Conservation (phyloP, 2,113 vertebrate genomes). For the Meriones unguiculatus region DNA sequence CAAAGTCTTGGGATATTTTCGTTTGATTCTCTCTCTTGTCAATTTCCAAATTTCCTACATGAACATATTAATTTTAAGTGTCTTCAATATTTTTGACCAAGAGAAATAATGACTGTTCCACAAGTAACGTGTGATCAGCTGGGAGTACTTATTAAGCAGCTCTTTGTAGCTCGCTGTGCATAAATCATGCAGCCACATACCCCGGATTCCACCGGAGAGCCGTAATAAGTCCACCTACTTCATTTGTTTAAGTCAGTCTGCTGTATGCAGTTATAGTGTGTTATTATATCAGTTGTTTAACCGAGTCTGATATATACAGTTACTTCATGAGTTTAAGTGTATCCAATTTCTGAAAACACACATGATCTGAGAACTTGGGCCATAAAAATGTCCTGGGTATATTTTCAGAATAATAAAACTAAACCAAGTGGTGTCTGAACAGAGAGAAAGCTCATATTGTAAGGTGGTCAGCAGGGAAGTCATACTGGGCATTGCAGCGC, state of each 20-base stretch:
- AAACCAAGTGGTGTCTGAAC: neutral
- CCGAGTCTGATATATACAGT: neutral
- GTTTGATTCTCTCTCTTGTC: constrained; percentile 30
- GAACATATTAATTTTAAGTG: constrained; percentile 41
- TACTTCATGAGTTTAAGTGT: neutral
- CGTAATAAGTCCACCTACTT: neutral
- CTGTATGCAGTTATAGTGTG: neutral
- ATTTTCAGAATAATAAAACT: constrained; percentile 32
- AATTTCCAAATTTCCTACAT: constrained; percentile 48
- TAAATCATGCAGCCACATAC: neutral
- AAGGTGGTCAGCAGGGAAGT: neutral
- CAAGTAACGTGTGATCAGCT: neutral
- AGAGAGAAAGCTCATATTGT: neutral
- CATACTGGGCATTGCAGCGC: neutral
- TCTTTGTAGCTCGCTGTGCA: neutral
- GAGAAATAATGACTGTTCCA: constrained; percentile 5
- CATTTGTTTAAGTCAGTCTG: neutral
- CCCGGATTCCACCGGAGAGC: constrained; percentile 22
- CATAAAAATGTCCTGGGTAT: neutral
- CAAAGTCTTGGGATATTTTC: neutral
- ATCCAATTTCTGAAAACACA: constrained; percentile 11
- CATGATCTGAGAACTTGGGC: neutral
- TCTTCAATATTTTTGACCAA: constrained; percentile 16
- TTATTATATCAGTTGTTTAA: neutral
- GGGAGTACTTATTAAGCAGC: constrained; percentile 1